phyloP scores from a whole-genome alignment of 37 sponge, comb jelly and placozoan genomes.

The Chondrilla cf. caribensis region DNA sequence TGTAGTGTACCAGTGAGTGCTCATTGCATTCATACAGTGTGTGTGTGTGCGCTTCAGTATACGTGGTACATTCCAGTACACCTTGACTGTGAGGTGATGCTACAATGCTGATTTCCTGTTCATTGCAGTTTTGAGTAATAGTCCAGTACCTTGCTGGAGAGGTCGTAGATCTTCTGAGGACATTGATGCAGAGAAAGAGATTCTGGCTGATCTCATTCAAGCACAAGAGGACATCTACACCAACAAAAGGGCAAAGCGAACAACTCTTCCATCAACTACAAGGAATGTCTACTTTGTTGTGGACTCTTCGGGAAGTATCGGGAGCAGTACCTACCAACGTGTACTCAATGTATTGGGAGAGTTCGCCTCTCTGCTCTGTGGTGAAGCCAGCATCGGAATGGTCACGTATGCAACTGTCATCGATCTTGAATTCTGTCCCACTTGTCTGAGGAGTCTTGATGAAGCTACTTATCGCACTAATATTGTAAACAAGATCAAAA shows the following conservation, averaged over 20 bases:
- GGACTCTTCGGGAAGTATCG: slow-evolving; percentile 20
- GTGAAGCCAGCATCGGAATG: background rate
- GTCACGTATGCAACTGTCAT: background rate
- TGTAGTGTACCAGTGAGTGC: too few relatives aligned
- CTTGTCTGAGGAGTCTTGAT: background rate
- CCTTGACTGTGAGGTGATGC: too few relatives aligned
- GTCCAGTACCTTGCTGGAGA: too few relatives aligned
- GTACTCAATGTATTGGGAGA: background rate
- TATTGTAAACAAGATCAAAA: background rate
- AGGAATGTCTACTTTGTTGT: slow-evolving; percentile 9
- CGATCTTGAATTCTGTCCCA: slow-evolving; percentile 14
- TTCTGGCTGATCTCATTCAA: slow-evolving; percentile 2
- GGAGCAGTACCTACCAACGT: background rate
- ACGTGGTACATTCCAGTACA: too few relatives aligned
- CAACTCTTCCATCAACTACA: background rate
- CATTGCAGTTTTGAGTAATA: too few relatives aligned
- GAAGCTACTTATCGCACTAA: background rate
- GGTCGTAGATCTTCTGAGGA: background rate
- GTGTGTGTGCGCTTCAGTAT: too few relatives aligned
- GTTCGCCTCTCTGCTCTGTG: background rate
- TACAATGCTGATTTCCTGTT: background rate
- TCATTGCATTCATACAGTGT: too few relatives aligned
- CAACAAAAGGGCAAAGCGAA: background rate
- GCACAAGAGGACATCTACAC: background rate
- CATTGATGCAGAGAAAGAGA: background rate